These are phyloP conservation scores for human DNA, from an alignment of 2,113 vertebrate species.

Conservation along the genomic window DNA sequence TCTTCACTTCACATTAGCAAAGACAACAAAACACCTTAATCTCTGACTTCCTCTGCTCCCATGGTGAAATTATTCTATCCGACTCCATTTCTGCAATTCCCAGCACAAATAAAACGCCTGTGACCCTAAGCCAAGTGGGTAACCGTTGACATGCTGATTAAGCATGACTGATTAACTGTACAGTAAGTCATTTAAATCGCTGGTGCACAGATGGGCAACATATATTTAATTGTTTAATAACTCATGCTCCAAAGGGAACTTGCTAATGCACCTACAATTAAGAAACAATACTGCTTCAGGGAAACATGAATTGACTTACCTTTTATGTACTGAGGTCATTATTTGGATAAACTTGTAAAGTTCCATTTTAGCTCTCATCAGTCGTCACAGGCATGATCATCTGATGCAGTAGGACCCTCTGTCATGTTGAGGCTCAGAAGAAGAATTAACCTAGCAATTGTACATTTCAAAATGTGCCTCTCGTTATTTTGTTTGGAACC, in stretches of 20 bases:
- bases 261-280: conserved; percentile 45
- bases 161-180: conserved; percentile 67
- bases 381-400: fast-evolving
- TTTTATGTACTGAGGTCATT: not conserved
- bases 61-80: conserved; percentile 62
- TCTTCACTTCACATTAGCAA: conserved; percentile 27
- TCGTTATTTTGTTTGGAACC: not conserved
- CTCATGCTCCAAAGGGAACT: conserved; percentile 32
- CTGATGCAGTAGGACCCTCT: too few species aligned
- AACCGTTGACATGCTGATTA: conserved; percentile 63
- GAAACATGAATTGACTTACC: conserved; percentile 27
- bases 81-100: conserved; percentile 43
- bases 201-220: conserved; percentile 53
- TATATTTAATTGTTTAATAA: conserved; percentile 79
- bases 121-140: conserved; percentile 44
- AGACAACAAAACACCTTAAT: conserved; percentile 7
- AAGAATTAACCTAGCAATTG: not conserved
- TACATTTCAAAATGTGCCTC: not conserved
- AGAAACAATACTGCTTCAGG: conserved; percentile 57
- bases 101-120: conserved; percentile 41
- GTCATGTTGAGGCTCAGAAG: not conserved
- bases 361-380: not conserved
- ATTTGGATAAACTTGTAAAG: conserved; percentile 9
- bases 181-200: conserved; percentile 66
- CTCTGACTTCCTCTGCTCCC: conserved; percentile 1